Percentiles rank a stretch among this genome's conserved stretches.
Evolutionary conservation across 2,113 vertebrate species (phyloP).

Genomic region (Sebastes schlegelii): DNA sequence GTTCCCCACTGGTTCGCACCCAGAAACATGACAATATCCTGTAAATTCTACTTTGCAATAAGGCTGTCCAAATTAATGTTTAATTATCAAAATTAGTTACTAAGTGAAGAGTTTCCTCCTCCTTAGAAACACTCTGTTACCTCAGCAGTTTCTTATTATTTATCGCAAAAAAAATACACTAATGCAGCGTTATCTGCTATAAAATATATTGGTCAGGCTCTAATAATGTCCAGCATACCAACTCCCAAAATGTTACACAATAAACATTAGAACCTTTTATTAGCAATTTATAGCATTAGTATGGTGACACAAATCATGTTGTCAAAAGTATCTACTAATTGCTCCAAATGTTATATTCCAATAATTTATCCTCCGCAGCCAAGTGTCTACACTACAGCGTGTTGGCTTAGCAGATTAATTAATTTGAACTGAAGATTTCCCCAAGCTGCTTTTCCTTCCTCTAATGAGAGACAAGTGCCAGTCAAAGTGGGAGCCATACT

Average conservation of each 20-base stretch:
- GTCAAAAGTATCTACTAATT: constrained; percentile 27
- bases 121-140: background rate
- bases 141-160: background rate
- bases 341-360: constrained; percentile 36
- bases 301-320: constrained; percentile 1
- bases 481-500: constrained; percentile 67
- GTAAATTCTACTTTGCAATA: background rate
- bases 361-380: constrained; percentile 43
- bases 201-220: background rate
- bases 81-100: background rate
- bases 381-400: constrained; percentile 32
- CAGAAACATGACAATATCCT: background rate
- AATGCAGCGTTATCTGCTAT: background rate
- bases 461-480: constrained; percentile 72
- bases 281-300: background rate
- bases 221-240: background rate
- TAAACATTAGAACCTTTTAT: background rate
- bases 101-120: background rate
- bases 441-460: constrained; percentile 48
- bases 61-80: background rate
- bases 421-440: constrained; percentile 63
- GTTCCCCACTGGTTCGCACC: background rate
- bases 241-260: background rate
- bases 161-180: background rate
- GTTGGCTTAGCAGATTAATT: constrained; percentile 54